Evolutionary conservation across 2,113 vertebrate species (phyloP).

Genomic region (Manacus vitellinus): DNA sequence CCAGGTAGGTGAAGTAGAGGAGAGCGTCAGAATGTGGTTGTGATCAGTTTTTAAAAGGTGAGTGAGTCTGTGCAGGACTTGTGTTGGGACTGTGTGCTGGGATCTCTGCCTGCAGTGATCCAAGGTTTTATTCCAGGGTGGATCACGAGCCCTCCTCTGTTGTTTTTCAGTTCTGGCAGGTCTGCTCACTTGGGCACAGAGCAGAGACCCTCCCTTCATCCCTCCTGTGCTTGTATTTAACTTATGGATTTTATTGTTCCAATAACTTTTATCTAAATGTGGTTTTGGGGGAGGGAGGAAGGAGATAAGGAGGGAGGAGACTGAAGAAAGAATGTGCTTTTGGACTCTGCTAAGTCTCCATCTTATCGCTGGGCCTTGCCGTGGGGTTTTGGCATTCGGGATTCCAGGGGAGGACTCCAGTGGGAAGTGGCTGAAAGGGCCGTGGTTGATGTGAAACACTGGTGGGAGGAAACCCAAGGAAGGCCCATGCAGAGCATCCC

Average conservation of each 20-base stretch:
- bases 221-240: not conserved
- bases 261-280: slow-evolving; percentile 28
- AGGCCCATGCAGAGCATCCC: not conserved
- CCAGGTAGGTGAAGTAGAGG: not conserved
- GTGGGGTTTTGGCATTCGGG: not conserved
- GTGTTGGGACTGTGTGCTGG: not conserved
- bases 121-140: not conserved
- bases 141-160: not conserved
- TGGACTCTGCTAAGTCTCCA: not conserved
- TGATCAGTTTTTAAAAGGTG: not conserved
- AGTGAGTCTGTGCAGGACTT: accelerated
- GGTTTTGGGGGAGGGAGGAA: not conserved
- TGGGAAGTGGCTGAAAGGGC: not conserved
- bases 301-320: slow-evolving; percentile 56
- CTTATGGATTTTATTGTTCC: slow-evolving; percentile 41
- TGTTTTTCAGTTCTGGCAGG: not conserved
- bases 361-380: not conserved
- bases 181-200: not conserved
- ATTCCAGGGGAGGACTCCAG: not conserved
- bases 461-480: not conserved
- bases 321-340: slow-evolving; percentile 49
- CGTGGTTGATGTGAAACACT: accelerated
- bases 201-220: not conserved
- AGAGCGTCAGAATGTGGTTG: not conserved
- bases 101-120: not conserved